These are phyloP conservation scores for Norana najaformis DNA, from an alignment of 2,888 invertebrate species.

Conservation along the genomic window DNA sequence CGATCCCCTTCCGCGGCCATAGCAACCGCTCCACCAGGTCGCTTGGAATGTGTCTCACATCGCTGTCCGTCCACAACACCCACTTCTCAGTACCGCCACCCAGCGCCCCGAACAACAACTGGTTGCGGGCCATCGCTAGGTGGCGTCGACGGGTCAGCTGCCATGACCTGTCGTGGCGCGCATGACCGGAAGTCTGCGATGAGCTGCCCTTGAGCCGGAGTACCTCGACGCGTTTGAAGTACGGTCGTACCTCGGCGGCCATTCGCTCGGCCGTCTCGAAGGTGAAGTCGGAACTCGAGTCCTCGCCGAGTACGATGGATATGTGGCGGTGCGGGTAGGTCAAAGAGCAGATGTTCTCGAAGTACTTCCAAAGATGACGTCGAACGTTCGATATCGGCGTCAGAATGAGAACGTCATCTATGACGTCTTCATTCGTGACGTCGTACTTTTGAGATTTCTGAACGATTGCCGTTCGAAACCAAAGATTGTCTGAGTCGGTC, in stretches of 20 bases:
- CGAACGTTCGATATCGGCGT: conserved; percentile 55
- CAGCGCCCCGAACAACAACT: conserved; percentile 48
- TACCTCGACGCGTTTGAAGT: conserved; percentile 48
- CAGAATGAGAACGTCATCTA: conserved; percentile 47
- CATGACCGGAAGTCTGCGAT: conserved; percentile 4
- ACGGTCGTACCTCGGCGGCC: conserved; percentile 44
- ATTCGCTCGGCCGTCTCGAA: conserved; percentile 46
- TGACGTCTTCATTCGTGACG: background rate
- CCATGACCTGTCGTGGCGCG: conserved; percentile 45
- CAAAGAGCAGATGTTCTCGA: conserved; percentile 48
- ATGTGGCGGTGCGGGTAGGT: conserved; percentile 54
- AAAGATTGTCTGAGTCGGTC: background rate
- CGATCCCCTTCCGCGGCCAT: conserved; percentile 50
- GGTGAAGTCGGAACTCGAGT: conserved; percentile 54
- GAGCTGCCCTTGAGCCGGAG: conserved; percentile 42
- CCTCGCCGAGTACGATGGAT: conserved; percentile 56
- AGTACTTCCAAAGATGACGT: conserved; percentile 47
- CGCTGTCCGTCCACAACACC: conserved; percentile 58
- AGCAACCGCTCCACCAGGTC: conserved; percentile 55
- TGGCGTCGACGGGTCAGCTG: conserved; percentile 52
- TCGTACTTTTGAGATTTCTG: background rate
- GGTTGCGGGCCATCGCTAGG: conserved; percentile 53
- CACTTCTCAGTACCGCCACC: conserved; percentile 45
- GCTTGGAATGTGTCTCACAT: conserved; percentile 49
- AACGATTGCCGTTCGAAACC: background rate